Evolutionary conservation across 2,797 vertebrate species (phyloP).

Genomic region (Enteromius mattozi): DNA sequence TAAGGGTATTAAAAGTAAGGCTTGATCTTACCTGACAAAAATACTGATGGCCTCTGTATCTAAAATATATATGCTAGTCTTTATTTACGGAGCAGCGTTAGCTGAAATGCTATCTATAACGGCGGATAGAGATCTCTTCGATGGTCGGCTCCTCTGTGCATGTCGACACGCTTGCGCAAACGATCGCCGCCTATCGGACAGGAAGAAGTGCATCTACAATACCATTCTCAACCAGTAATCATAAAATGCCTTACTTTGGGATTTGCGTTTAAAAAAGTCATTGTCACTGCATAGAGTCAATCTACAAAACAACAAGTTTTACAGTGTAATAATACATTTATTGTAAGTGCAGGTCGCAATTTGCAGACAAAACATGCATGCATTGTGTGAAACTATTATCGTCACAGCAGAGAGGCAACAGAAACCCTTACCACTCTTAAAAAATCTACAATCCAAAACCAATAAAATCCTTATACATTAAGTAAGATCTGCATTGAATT

Average conservation of each 20-base stretch:
- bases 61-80: background rate
- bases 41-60: background rate
- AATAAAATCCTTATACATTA: background rate
- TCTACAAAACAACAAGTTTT: slow-evolving; percentile 1
- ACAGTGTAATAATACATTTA: background rate
- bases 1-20: background rate
- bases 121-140: background rate
- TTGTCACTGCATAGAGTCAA: background rate
- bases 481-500: background rate
- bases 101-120: background rate
- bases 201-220: background rate
- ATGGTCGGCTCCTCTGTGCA: background rate
- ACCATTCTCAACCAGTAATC: background rate
- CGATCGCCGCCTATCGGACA: background rate
- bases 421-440: background rate
- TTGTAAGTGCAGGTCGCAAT: background rate
- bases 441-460: background rate
- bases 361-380: background rate
- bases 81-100: background rate
- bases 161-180: background rate
- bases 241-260: background rate
- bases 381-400: background rate
- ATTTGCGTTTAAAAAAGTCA: background rate
- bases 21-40: slow-evolving; percentile 20
- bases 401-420: background rate